Percentiles rank a stretch among this genome's conserved stretches.
phyloP scores from a whole-genome alignment of 2,797 vertebrate genomes.

The Melanotaenia nigrans region DNA sequence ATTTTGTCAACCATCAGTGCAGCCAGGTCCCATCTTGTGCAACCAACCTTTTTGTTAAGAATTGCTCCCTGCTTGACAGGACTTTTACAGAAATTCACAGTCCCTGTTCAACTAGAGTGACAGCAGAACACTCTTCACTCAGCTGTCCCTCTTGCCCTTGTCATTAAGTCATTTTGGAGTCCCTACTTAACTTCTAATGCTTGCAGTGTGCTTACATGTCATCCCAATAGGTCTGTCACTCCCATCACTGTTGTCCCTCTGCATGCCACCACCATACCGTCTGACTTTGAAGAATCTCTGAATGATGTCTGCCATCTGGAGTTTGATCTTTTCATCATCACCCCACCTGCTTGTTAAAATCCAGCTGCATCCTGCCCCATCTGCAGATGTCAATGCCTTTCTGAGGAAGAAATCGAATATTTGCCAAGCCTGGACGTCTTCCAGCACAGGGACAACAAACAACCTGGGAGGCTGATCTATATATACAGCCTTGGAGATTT shows the following conservation, averaged over 20 bases:
- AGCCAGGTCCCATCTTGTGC: background rate
- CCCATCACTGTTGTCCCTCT: slow-evolving; percentile 45
- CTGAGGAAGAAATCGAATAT: slow-evolving; percentile 28
- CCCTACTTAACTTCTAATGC: slow-evolving; percentile 17
- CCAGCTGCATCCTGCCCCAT: slow-evolving; percentile 52
- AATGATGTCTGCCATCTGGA: slow-evolving; percentile 70
- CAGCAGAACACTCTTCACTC: slow-evolving; percentile 9
- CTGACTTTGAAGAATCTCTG: slow-evolving; percentile 53
- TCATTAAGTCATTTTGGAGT: slow-evolving; percentile 15
- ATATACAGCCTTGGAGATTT: slow-evolving; percentile 9
- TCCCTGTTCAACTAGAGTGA: background rate
- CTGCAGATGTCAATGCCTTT: slow-evolving; percentile 35
- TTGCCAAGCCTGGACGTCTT: slow-evolving; percentile 23
- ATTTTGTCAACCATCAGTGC: background rate
- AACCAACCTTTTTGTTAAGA: background rate
- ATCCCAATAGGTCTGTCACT: slow-evolving; percentile 45
- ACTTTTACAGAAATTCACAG: slow-evolving; percentile 9
- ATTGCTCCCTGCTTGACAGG: background rate
- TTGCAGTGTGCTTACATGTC: slow-evolving; percentile 15
- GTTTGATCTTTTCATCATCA: slow-evolving; percentile 60
- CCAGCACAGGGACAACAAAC: slow-evolving; percentile 21
- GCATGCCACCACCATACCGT: slow-evolving; percentile 36
- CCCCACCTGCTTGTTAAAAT: slow-evolving; percentile 58
- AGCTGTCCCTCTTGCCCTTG: background rate
- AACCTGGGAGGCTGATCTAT: slow-evolving; percentile 22